Evolutionary conservation across 2,113 vertebrate genomes (phyloP).

Genomic region (Callospermophilus lateralis): DNA sequence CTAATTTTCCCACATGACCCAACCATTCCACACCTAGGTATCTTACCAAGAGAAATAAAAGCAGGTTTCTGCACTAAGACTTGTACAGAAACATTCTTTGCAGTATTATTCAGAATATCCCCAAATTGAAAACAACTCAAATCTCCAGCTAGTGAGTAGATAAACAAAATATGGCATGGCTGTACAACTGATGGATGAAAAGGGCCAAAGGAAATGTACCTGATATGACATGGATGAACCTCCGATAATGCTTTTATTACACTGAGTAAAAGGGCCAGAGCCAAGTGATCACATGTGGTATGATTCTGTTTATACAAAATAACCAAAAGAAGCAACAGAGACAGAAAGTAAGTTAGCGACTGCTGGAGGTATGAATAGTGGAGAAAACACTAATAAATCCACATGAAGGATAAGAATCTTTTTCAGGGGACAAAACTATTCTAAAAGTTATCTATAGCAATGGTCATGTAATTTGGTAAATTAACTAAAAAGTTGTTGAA

Average conservation of each 20-base stretch:
- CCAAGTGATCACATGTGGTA: not conserved
- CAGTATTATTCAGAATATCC: conserved; percentile 42
- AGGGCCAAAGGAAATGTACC: not conserved
- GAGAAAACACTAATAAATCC: not conserved
- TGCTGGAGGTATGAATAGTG: not conserved
- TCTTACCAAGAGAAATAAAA: conserved; percentile 37
- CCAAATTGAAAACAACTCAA: conserved; percentile 47
- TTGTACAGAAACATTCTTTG: not conserved
- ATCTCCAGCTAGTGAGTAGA: not conserved
- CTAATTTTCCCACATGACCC: not conserved
- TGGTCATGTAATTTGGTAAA: not conserved
- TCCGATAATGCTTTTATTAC: not conserved
- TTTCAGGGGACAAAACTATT: not conserved
- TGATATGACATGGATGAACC: not conserved
- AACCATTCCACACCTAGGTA: not conserved
- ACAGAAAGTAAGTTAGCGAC: not conserved
- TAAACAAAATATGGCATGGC: not conserved
- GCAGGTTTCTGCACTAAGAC: not conserved
- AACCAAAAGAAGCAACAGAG: not conserved
- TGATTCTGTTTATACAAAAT: not conserved
- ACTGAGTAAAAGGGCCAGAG: not conserved
- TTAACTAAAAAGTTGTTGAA: not conserved
- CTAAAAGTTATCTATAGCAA: not conserved
- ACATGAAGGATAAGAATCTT: not conserved
- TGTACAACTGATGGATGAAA: not conserved